Conservation (phyloP, 2,888 invertebrate genomes). For the Drosophila borborema region DNA sequence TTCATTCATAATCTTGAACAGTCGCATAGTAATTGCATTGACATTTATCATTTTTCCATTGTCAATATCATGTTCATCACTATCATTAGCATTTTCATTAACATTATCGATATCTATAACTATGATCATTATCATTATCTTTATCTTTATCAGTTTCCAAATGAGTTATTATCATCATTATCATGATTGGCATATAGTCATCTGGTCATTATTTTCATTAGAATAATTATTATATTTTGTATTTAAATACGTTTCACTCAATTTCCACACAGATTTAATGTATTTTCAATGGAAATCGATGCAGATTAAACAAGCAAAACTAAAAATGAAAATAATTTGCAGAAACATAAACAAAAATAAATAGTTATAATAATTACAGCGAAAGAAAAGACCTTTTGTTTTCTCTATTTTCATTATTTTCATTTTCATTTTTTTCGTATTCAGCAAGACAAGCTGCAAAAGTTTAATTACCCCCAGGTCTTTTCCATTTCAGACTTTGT, state of each 20-base stretch:
- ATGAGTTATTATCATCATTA: background rate
- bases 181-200: background rate
- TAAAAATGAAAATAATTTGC: background rate
- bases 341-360: background rate
- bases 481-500: background rate
- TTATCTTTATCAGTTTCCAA: too few relatives aligned
- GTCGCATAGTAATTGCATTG: background rate
- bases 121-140: background rate
- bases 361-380: background rate
- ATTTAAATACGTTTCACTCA: constrained; percentile 5
- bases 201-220: background rate
- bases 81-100: background rate
- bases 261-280: background rate
- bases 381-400: background rate
- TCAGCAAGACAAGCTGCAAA: background rate
- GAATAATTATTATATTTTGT: background rate
- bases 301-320: background rate
- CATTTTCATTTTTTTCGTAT: background rate
- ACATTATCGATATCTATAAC: background rate
- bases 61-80: background rate
- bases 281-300: constrained; percentile 1
- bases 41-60: background rate
- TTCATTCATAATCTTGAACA: background rate
- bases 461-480: background rate
- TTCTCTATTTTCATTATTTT: background rate